A percentile compares a stretch with the other conserved stretches of the same genome.
These are phyloP conservation scores for Blastobasis lacticolella DNA, from an alignment of 2,888 invertebrate genomes.

Conservation along the genomic window DNA sequence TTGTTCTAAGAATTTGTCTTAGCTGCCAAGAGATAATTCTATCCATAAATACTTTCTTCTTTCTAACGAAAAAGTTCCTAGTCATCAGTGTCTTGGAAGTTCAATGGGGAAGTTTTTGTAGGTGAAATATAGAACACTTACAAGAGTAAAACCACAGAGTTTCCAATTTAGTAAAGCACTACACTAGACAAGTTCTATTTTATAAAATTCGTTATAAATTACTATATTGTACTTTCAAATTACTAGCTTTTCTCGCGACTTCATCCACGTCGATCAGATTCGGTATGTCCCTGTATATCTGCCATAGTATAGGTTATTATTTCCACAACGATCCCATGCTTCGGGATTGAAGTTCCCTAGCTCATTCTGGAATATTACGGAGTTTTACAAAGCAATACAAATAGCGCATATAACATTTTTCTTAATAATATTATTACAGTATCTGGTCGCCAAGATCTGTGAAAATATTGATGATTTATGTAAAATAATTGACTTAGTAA, in stretches of 20 bases:
- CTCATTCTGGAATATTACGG: too few relatives aligned
- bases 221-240: neutral
- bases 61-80: constrained; percentile 15
- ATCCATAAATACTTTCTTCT: constrained; percentile 20
- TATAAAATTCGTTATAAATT: neutral
- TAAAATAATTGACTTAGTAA: too few relatives aligned
- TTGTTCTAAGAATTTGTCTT: constrained; percentile 25
- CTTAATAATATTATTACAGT: too few relatives aligned
- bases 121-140: neutral
- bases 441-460: too few relatives aligned
- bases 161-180: neutral
- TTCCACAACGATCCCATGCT: too few relatives aligned
- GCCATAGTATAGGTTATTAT: too few relatives aligned
- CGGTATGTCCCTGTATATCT: too few relatives aligned
- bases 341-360: too few relatives aligned
- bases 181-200: neutral
- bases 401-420: too few relatives aligned
- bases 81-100: constrained; percentile 16
- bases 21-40: constrained; percentile 16
- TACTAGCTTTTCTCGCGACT: neutral
- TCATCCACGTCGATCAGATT: too few relatives aligned
- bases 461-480: too few relatives aligned
- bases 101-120: constrained; percentile 3
- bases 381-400: too few relatives aligned
- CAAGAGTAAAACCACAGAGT: neutral